Percentiles rank a stretch among this genome's conserved stretches.
Conservation (phyloP, 2,113 vertebrate species). For the Menura novaehollandiae region DNA sequence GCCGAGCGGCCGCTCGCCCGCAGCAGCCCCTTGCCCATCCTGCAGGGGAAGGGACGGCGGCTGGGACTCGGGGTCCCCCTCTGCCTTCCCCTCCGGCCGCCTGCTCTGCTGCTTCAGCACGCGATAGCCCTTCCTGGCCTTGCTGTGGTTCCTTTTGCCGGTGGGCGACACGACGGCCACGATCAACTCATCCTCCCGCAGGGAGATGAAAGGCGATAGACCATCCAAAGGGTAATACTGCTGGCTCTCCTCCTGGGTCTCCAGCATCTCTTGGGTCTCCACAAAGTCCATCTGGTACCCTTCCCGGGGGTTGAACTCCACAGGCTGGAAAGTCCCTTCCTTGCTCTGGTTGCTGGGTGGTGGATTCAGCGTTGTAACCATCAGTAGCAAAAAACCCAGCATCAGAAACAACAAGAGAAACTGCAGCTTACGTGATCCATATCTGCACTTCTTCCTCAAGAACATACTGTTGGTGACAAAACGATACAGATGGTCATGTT, state of each 20-base stretch:
- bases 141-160: slow-evolving; percentile 64
- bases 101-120: slow-evolving; percentile 67
- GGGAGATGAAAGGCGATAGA: slow-evolving; percentile 74
- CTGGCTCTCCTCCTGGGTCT: slow-evolving; percentile 72
- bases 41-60: slow-evolving; percentile 17
- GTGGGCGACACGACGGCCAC: slow-evolving; percentile 67
- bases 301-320: slow-evolving; percentile 26
- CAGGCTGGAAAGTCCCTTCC: slow-evolving; percentile 19
- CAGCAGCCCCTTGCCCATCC: background rate
- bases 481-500: slow-evolving; percentile 69
- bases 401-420: slow-evolving; percentile 73
- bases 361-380: slow-evolving; percentile 70
- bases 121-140: slow-evolving; percentile 73
- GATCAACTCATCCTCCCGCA: slow-evolving; percentile 84
- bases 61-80: background rate
- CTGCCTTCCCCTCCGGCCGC: slow-evolving; percentile 25
- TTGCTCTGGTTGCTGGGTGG: slow-evolving; percentile 38
- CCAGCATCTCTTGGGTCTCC: slow-evolving; percentile 75
- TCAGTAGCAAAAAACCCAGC: slow-evolving; percentile 73
- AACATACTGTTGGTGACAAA: slow-evolving; percentile 74
- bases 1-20: slow-evolving; percentile 5
- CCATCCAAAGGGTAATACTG: slow-evolving; percentile 67
- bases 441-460: slow-evolving; percentile 72
- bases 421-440: slow-evolving; percentile 59
- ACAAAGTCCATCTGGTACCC: slow-evolving; percentile 64